Conservation (phyloP, 2,113 vertebrate species). For the Sceloporus undulatus region DNA sequence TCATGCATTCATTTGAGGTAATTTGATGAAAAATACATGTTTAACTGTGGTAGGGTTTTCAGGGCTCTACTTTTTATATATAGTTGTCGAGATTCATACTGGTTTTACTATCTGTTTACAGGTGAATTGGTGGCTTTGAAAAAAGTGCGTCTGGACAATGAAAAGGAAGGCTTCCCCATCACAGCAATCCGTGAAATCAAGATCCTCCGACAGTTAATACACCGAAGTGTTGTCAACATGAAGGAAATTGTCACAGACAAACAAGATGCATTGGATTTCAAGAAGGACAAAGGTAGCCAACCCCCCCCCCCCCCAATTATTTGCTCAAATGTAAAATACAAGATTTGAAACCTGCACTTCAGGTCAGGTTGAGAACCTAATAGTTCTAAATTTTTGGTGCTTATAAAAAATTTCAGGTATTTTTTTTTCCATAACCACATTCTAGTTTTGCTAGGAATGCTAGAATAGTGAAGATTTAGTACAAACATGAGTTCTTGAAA, state of each 20-base stretch:
- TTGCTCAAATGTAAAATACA: neutral
- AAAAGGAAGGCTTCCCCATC: conserved; percentile 98
- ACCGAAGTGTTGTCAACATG: conserved; percentile 98
- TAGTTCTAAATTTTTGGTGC: neutral
- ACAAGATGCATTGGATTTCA: conserved; percentile 98
- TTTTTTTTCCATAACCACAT: neutral
- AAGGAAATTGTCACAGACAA: conserved; percentile 99
- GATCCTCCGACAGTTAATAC: conserved; percentile 95
- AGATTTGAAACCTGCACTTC: neutral
- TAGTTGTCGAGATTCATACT: neutral
- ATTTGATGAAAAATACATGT: neutral
- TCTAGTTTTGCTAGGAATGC: neutral
- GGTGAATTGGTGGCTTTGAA: conserved; percentile 96
- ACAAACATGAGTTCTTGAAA: neutral
- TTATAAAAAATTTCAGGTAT: neutral
- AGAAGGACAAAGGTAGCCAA: conserved; percentile 95
- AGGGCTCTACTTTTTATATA: neutral
- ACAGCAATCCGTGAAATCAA: conserved; percentile 98
- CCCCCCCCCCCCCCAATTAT: neutral
- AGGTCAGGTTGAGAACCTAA: neutral
- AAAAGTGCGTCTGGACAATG: conserved; percentile 97
- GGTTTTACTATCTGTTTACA: conserved; percentile 62
- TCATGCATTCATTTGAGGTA: neutral
- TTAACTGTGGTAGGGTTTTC: neutral
- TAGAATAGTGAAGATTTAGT: neutral